Evolutionary conservation across 2,797 vertebrate genomes (phyloP).

Genomic region (Aphelocoma californica): DNA sequence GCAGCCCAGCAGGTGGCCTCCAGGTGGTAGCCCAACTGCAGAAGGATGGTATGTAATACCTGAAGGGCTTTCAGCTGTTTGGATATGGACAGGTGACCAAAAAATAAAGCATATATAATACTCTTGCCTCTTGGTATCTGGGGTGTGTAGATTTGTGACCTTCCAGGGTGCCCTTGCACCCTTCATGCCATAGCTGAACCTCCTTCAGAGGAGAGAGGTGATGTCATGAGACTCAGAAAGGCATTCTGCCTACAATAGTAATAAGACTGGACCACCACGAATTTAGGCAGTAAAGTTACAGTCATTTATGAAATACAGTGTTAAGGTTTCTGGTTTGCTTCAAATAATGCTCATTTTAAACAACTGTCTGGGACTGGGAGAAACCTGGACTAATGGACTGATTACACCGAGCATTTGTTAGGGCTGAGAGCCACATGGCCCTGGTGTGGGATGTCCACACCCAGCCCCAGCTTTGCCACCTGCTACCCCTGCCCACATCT

Average conservation of each 20-base stretch:
- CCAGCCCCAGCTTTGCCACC: background rate
- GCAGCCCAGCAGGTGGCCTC: background rate
- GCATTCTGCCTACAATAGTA: background rate
- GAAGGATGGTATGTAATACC: background rate
- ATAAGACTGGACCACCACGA: background rate
- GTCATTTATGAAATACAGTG: slow-evolving; percentile 20
- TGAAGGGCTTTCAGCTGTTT: background rate
- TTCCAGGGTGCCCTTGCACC: fast-evolving
- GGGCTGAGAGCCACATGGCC: background rate
- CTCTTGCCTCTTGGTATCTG: background rate
- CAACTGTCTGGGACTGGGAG: slow-evolving; percentile 14
- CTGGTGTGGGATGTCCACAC: fast-evolving
- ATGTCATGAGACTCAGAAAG: background rate
- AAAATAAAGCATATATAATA: background rate
- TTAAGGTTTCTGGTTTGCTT: slow-evolving; percentile 48
- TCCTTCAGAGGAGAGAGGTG: background rate
- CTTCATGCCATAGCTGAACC: background rate
- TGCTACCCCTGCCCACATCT: background rate
- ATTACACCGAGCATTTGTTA: background rate
- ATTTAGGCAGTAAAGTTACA: background rate
- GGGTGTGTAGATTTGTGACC: background rate
- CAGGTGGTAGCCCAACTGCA: background rate
- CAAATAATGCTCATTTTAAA: slow-evolving; percentile 50
- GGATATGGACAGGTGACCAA: background rate
- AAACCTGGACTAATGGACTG: slow-evolving; percentile 17